Evolutionary conservation across 2,113 vertebrate genomes (phyloP), one percentile per base, ranked within the genome.

Genomic region (Poeciliopsis occidentalis): DNA sequence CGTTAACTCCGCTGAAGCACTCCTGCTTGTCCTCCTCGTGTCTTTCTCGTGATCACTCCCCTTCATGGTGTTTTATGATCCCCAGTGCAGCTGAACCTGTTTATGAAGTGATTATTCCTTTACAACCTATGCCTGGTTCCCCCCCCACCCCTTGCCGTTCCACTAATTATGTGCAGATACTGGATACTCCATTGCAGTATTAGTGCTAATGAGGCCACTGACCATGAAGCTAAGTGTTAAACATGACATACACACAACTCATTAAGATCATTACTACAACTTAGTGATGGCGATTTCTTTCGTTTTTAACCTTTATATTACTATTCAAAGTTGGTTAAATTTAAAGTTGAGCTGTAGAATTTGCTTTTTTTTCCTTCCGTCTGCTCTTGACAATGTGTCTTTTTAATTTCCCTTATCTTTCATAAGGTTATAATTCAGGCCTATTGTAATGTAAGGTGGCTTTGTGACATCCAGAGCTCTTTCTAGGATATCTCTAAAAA

Each of bases 201-300:
- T 81, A 82, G 51, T 74, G 73, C 84, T 92, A 93, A 94, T 93
- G 88, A 93, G 78, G 72, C 73, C 81, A 70, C 77, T 70, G 79
- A 79, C 88, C 88, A 76, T 90, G 88, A 78, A 72, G 77, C 82
- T 69, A 79, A 82, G 72, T 84, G 78, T 83, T 72, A 64, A 70
- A 76, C 80, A 82, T 75, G 76, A 75, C 82, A 83, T 83, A 85
- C 88, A 92, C 83, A 87, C 62, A 84, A 73, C 77, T 87, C 84
- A 90, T 90, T 92, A 80, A 64, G 76, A 87, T 89, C 76, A 85
- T 90, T 86, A 86, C 64, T n/a, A 74, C 74, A 83, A 27, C 65
- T 27, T 71, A 68, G 60, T 27, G 67, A 60, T 54, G 67, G 69
- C 63, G 60, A 32, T 72, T 76, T 67, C 57, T 66, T 47, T 47